These are phyloP conservation scores for Acropora tenuis DNA, from an alignment of 64 coral and sea anemone genomes.

Conservation along the genomic window DNA sequence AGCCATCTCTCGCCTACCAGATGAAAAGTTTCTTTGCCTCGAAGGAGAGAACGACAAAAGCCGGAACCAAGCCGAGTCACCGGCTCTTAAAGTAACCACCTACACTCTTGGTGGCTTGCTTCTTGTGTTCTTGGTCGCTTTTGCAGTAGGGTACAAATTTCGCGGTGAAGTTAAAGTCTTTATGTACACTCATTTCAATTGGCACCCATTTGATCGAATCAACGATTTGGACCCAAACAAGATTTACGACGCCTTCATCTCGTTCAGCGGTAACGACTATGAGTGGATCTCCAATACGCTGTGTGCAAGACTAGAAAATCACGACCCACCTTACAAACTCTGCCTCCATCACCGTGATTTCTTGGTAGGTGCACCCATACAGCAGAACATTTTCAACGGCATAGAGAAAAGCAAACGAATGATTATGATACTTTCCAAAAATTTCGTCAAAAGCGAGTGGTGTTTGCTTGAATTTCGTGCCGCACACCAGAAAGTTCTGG, in stretches of 20 bases:
- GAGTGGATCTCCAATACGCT: constrained; percentile 65
- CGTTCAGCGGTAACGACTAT: constrained; percentile 68
- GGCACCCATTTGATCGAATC: constrained; percentile 83
- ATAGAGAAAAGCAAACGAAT: constrained; percentile 67
- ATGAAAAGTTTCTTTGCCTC: constrained; percentile 64
- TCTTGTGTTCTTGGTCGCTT: neutral
- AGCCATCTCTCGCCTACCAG: constrained; percentile 38
- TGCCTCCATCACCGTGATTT: constrained; percentile 81
- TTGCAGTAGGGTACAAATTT: constrained; percentile 32
- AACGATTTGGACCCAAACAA: constrained; percentile 73
- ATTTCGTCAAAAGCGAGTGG: constrained; percentile 87
- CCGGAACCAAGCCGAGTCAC: neutral
- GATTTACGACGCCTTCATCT: constrained; percentile 84
- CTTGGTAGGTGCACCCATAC: constrained; percentile 53
- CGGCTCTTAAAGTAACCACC: neutral
- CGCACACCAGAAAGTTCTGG: constrained; percentile 79
- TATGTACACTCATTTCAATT: constrained; percentile 67
- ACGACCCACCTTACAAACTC: constrained; percentile 72
- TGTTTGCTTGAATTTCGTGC: constrained; percentile 92
- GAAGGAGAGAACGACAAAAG: neutral
- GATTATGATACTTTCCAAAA: constrained; percentile 72
- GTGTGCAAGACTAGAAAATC: constrained; percentile 45
- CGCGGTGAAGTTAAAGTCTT: constrained; percentile 76
- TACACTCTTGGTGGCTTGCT: constrained; percentile 26
- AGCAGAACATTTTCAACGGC: constrained; percentile 77